Evolutionary conservation across 1,140 invertebrate species (phyloP), one percentile per base, ranked within the genome.

Genomic region (Diorhabda elongata): DNA sequence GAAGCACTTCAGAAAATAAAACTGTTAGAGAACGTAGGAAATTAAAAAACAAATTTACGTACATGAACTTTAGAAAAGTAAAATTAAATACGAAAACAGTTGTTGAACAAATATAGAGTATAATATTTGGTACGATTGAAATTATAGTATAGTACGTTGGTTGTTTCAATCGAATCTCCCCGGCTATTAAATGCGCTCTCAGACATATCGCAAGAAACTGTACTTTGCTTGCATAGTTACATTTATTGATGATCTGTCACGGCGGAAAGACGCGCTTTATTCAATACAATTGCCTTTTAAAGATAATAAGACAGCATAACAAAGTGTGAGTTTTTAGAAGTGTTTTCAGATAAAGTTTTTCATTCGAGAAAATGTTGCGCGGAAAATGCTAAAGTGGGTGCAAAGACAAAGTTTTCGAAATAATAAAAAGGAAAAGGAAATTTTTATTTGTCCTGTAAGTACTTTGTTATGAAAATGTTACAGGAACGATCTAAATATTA

Each of bases 371-470:
- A 56, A 26, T 69, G 66, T 7, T 41, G 61, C 7, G 58, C 42
- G 63, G 62, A 67, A 3, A 62, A 76, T 76, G 75, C 67, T 76
- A 41, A 76, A 76, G 75, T 76, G 75, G 75, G 75, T 76, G 59
- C 75, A 74, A 58, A 71, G 75, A 44, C 73, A 75, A 56, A 74
- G 71, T 70, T 76, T 75, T 52, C 61, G 61, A 65, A 61, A 47
- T 45, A 56, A 67, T 58, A 60, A 56, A 42, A 59, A 70, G 42
- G 64, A 66, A 42, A 56, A 62, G 61, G 41, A 71, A 45, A 52
- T 44, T 44, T 61, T 69, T 57, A 59, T 71, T 4, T 64, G 71
- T 45, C 58, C 69, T 66, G 72, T 73, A 69, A 69, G 67, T 61
- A 5, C 42, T 45, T 11, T 56, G 26, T 56, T 44, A 5, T 52